These are phyloP conservation scores for Choloepus didactylus DNA, from an alignment of 2,797 vertebrate genomes.

Conservation along the genomic window DNA sequence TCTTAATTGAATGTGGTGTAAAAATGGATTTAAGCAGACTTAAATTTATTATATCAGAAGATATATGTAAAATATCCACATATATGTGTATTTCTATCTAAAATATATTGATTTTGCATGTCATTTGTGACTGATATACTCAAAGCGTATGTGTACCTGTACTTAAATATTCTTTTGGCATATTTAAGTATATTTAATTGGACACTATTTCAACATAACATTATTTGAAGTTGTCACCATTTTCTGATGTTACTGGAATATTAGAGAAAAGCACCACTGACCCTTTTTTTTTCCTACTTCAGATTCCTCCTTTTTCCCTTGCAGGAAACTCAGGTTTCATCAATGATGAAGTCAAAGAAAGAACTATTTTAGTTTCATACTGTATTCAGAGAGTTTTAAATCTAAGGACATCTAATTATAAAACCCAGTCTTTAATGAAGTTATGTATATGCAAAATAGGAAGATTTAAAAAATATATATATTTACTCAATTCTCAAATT, in stretches of 20 bases:
- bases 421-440: not conserved
- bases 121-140: not conserved
- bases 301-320: not conserved
- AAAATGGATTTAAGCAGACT: not conserved
- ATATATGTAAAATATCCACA: not conserved
- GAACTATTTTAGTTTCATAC: not conserved
- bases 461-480: not conserved
- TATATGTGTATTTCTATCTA: not conserved
- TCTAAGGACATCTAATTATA: not conserved
- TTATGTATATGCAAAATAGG: not conserved
- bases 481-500: not conserved
- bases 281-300: not conserved
- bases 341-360: not conserved
- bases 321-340: not conserved
- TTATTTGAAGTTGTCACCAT: not conserved
- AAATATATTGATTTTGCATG: not conserved
- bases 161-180: not conserved
- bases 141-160: not conserved
- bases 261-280: not conserved
- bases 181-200: not conserved
- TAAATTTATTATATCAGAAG: not conserved
- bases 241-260: not conserved
- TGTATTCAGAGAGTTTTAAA: constrained; percentile 2
- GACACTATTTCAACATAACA: not conserved
- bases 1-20: not conserved